Evolutionary conservation across 2,113 vertebrate species (phyloP).

Genomic region (Chitala chitala): DNA sequence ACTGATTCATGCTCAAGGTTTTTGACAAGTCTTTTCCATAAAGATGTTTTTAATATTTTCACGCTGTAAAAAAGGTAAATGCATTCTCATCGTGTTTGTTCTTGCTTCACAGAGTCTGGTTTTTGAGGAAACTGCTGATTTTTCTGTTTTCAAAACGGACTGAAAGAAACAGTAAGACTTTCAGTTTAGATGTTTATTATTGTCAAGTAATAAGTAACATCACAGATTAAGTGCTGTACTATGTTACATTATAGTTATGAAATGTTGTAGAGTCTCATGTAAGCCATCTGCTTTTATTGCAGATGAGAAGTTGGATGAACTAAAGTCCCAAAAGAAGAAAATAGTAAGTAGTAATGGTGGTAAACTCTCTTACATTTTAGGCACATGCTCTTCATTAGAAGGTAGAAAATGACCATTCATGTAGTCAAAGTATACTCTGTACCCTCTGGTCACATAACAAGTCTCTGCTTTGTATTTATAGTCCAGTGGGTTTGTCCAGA

Average conservation of each 20-base stretch:
- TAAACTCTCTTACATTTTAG: background rate
- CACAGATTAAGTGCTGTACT: background rate
- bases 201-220: too few relatives aligned
- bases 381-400: background rate
- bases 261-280: too few relatives aligned
- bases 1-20: too few relatives aligned
- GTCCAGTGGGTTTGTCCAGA: slow-evolving; percentile 10
- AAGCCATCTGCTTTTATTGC: slow-evolving; percentile 39
- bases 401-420: background rate
- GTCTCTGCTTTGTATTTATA: slow-evolving; percentile 11
- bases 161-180: slow-evolving; percentile 85
- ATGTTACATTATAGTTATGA: background rate
- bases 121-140: slow-evolving; percentile 82
- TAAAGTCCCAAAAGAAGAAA: slow-evolving; percentile 89
- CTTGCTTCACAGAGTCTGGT: slow-evolving; percentile 76
- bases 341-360: slow-evolving; percentile 77
- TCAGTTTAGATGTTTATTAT: background rate
- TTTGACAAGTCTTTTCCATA: too few relatives aligned
- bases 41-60: too few relatives aligned
- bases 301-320: slow-evolving; percentile 90
- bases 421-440: background rate
- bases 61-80: too few relatives aligned
- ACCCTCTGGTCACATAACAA: background rate
- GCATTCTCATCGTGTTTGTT: too few relatives aligned
- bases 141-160: slow-evolving; percentile 83